Percentiles rank a stretch among this genome's conserved stretches.
Conservation (phyloP, 2,113 vertebrate genomes). For the Chamaetylas fuelleborni region DNA sequence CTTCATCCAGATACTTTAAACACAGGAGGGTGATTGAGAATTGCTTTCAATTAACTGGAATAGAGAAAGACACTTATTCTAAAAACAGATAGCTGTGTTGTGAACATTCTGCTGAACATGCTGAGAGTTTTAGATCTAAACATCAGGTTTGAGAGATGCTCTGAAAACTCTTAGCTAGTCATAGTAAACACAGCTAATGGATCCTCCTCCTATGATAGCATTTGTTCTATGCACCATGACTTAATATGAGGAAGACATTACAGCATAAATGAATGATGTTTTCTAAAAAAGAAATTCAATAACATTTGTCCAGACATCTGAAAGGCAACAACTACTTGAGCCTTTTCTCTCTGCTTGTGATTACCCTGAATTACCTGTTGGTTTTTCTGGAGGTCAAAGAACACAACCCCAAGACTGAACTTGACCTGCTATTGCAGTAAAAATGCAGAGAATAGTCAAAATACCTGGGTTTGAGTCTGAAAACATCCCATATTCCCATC, state of each 20-base stretch:
- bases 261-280: accelerated
- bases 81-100: slow-evolving; percentile 73
- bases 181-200: background rate
- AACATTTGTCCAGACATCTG: background rate
- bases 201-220: background rate
- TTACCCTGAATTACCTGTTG: background rate
- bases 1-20: slow-evolving; percentile 76
- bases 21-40: slow-evolving; percentile 79
- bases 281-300: background rate
- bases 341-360: background rate
- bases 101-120: slow-evolving; percentile 67
- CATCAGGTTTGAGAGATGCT: slow-evolving; percentile 51
- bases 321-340: background rate
- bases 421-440: background rate
- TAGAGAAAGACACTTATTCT: slow-evolving; percentile 75
- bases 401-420: background rate
- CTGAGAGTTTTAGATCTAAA: slow-evolving; percentile 71
- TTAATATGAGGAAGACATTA: background rate
- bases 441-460: background rate
- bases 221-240: background rate
- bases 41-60: slow-evolving; percentile 82
- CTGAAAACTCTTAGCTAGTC: slow-evolving; percentile 38
- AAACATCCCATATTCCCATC: background rate
- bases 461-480: background rate
- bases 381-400: background rate